Base-by-base conservation (phyloP, 2,888 invertebrate genomes). In the Diarsia dahlii region DNA sequence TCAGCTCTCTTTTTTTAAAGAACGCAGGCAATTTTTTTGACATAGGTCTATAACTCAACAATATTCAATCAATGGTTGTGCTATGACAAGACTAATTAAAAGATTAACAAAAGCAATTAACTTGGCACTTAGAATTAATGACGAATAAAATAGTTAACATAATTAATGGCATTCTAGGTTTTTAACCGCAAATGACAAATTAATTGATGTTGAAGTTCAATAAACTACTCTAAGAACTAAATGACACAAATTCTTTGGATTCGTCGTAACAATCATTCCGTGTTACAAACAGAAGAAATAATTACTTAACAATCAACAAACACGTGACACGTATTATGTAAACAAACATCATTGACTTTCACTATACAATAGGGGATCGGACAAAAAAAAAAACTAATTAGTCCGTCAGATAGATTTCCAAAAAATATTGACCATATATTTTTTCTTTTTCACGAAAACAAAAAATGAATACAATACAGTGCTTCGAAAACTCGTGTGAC, bases 21-120 rank as follows among this genome's bases (percentile, higher is more conserved):
- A 75, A 75, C 1, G 10, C 23, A 8, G 60, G 46, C n/a, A 20
- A 39, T 64, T 56, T 23, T 64, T 64, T 73, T 64, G 48, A 45
- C 28, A 18, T 39, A 12, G 15, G 63, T 18, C 13, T 2, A 39
- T 23, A 63, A 23, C 20, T 3, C 12, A 1, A 67, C n/a, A 18
- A 54, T 3, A 39, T 39, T 69, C 45, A 46, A 69, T 58, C 8
- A 28, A 28, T 45, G 6, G n/a, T 39, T 5, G n/a, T n/a, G n/a
- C n/a, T n/a, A n/a, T n/a, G 39, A 12, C 15, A 48, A 28, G 13
- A 20, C 9, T 34, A 28, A 13, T 13, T 20, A n/a, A 39, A 39
- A 68, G 15, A 12, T 18, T 23, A 18, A 13, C 3, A 71, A 68
- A 20, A 28, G 1, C 10, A 28, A 39, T 15, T n/a, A 1, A n/a